Evolutionary conservation across 1,140 invertebrate species (phyloP).

Genomic region (Musca vetustissima): DNA sequence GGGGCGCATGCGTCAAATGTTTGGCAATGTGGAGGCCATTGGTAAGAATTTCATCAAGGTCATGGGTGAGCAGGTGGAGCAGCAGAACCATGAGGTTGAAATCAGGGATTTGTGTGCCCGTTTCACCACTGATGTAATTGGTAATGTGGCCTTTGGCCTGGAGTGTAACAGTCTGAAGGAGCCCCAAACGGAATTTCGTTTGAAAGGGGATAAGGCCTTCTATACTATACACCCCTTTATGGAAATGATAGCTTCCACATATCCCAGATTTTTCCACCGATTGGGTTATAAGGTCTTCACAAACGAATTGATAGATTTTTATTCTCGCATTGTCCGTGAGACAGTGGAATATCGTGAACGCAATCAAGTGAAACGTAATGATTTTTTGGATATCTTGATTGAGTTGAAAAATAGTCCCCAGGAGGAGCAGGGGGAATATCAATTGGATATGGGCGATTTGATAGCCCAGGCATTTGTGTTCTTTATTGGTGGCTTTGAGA

Average conservation of each 20-base stretch:
- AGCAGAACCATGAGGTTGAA: conserved; percentile 33
- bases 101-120: conserved; percentile 52
- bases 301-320: conserved; percentile 49
- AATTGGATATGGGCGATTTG: conserved; percentile 9
- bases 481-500: conserved; percentile 34
- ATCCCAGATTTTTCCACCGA: conserved; percentile 36
- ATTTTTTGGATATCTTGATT: conserved; percentile 48
- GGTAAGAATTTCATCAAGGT: conserved; percentile 47
- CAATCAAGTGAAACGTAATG: conserved; percentile 41
- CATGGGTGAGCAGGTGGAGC: conserved; percentile 35
- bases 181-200: conserved; percentile 58
- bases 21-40: conserved; percentile 48
- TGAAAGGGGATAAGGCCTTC: conserved; percentile 49
- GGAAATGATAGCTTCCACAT: conserved; percentile 41
- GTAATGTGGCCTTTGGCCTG: conserved; percentile 32
- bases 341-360: conserved; percentile 47
- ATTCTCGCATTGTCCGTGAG: conserved; percentile 39
- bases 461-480: conserved; percentile 28
- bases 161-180: conserved; percentile 17
- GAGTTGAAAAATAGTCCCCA: conserved; percentile 28
- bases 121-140: conserved; percentile 66
- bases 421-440: background rate
- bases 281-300: conserved; percentile 39
- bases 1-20: conserved; percentile 62
- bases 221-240: conserved; percentile 32